Evolutionary conservation across 2,888 invertebrate genomes (phyloP), one percentile per base, ranked within the genome.

Genomic region (Ochropleura plecta): DNA sequence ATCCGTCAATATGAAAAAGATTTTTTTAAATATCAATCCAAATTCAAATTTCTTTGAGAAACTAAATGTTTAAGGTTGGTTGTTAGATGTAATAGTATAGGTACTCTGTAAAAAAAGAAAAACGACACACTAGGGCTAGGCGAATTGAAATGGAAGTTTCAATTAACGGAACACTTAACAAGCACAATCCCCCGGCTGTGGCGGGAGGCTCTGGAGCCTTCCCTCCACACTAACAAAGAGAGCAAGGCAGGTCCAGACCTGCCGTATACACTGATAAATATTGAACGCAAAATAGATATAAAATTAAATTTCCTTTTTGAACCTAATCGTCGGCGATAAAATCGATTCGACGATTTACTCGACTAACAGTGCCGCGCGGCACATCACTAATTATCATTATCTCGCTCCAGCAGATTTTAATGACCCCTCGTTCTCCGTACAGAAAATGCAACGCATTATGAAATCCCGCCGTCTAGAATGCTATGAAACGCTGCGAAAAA

Each of bases 301-400:
- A 57, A 40, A 57, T 44, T 20, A 46, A 49, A 5, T 20, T n/a
- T 48, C 0, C 8, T 44, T 44, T 73, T 74, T 55, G 12, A 14
- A 63, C 14, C 6, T 49, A 51, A 16, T 5, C 9, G 14, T 3
- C 8, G 62, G 44, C 62, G n/a, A n/a, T 20, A 30, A 68, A 64
- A 72, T 84, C 81, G 69, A 84, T 68, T 64, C 72, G 65, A 74
- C 70, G 51, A 55, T 73, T 57, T 53, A 60, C n/a, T 84, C 70
- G 84, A 65, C 77, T 73, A 81, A 67, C 30, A 64, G 42, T 55
- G 49, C 42, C 40, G 20, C 69, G 74, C 65, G 62, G 68, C 65
- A 68, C 82, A 65, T 73, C 82, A 73, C 82, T 84, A 84, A 86
- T 88, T 85, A 83, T 88, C 86, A 88, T 87, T 88, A 88, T 82